These are phyloP conservation scores for Heliconius erato DNA, from an alignment of 2,888 invertebrate species.

Conservation along the genomic window DNA sequence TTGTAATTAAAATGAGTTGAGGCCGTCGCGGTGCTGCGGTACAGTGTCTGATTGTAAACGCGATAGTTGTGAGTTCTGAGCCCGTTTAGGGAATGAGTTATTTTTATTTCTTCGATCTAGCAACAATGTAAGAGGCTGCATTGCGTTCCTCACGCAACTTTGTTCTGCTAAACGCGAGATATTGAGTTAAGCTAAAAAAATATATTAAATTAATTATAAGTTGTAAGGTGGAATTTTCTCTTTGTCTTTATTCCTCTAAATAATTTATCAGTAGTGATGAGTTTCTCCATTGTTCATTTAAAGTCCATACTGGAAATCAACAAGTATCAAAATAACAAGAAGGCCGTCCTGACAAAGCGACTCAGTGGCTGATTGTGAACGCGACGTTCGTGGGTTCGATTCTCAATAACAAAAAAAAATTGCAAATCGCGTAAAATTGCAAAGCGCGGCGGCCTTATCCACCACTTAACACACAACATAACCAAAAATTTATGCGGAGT, in stretches of 20 bases:
- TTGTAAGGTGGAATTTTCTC: neutral
- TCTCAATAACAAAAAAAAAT: neutral
- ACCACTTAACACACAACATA: neutral
- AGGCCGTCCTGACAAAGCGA: neutral
- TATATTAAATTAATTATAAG: neutral
- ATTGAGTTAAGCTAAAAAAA: neutral
- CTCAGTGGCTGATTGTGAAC: neutral
- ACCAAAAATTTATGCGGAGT: neutral
- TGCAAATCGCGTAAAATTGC: neutral
- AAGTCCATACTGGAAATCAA: neutral
- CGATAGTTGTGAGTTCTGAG: neutral
- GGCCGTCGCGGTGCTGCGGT: neutral
- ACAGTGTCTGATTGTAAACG: neutral
- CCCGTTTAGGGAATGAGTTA: neutral
- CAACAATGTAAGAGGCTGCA: no score
- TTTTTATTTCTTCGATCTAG: no score
- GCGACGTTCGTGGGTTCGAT: neutral
- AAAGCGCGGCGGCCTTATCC: neutral
- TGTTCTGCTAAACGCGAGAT: neutral
- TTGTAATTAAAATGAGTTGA: constrained; percentile 19
- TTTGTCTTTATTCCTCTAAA: neutral
- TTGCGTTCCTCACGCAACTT: no score
- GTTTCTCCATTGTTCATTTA: neutral
- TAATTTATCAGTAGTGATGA: neutral
- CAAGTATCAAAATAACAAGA: neutral